Base-by-base conservation (phyloP, 2,797 vertebrate species). In the Danio choprae region DNA sequence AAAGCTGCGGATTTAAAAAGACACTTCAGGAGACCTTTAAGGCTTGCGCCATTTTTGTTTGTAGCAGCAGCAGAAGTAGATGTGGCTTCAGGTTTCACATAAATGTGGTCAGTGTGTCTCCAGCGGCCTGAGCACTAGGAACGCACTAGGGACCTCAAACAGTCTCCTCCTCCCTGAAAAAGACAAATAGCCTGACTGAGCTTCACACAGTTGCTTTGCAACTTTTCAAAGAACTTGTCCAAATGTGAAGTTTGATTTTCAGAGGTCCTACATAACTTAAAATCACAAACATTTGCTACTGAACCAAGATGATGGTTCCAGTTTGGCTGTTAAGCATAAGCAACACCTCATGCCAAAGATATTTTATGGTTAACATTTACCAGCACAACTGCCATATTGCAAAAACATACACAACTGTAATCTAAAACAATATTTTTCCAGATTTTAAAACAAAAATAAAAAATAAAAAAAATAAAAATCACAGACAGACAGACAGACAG, bases 81-180 rank as follows among this genome's bases (percentile, higher is more conserved):
- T 10, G 56, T 18, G 74, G 80, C 60, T 78, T 86, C 84, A 50
- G 74, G 77, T 88, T 88, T 84, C 87, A 84, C 67, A 77, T 79
- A 83, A 80, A 73, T 63, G 55, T 70, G 77, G 60, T 74, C 73
- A 65, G 10, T 74, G 68, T 50, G 79, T 41, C 74, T 69, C 74
- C 82, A 87, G 74, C 68, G 67, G 77, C 74, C 80, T 22, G 41
- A 64, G 67, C 65, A 48, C 67, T 48, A 73, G 84, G 82, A 85
- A 87, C 59, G 74, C 71, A 72, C 71, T 64, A 76, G 74, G 80
- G 70, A 78, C 58, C 59, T 74, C 79, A 73, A 77, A 60, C 16
- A 41, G 40, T 63, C 50, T 36, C 18, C 12, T 43, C 15, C 58
- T 43, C 22, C 56, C 58, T 40, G 73, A 60, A 53, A 58, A 58